These are phyloP conservation scores for Anhinga anhinga DNA, from an alignment of 2,113 vertebrate genomes.

Conservation along the genomic window DNA sequence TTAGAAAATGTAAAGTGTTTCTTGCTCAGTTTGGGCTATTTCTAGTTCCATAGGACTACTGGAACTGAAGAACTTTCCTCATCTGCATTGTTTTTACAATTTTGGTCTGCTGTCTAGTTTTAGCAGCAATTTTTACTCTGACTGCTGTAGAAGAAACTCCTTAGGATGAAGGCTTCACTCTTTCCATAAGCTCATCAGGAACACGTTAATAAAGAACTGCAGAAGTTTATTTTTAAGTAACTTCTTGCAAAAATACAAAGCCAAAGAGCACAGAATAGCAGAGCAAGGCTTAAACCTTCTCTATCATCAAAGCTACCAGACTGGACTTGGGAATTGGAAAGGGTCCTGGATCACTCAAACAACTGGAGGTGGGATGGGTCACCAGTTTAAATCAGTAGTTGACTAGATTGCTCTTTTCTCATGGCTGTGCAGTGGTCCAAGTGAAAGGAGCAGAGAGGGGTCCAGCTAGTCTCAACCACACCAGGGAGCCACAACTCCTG, in stretches of 20 bases:
- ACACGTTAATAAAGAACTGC: not conserved
- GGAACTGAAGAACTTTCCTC: not conserved
- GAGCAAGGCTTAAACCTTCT: not conserved
- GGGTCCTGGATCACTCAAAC: not conserved
- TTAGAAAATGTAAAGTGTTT: not conserved
- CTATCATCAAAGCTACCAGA: not conserved
- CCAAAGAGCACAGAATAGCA: not conserved
- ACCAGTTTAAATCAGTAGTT: fast-evolving
- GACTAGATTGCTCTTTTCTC: not conserved
- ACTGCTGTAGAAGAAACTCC: not conserved
- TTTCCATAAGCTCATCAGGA: not conserved
- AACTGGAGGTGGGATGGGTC: not conserved
- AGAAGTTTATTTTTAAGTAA: not conserved
- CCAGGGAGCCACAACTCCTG: not conserved
- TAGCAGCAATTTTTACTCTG: not conserved
- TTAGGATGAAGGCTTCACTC: not conserved
- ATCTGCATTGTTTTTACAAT: not conserved
- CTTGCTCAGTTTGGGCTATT: not conserved
- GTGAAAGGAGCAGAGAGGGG: not conserved
- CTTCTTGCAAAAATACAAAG: not conserved
- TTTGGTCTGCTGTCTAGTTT: not conserved
- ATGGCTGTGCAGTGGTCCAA: not conserved
- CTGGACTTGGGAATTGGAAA: fast-evolving
- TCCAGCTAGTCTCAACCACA: not conserved
- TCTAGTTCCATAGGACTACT: not conserved